Percentiles rank a stretch among this genome's conserved stretches.
phyloP scores from a whole-genome alignment of 2,888 invertebrate genomes.

The Platypus cylindrus region DNA sequence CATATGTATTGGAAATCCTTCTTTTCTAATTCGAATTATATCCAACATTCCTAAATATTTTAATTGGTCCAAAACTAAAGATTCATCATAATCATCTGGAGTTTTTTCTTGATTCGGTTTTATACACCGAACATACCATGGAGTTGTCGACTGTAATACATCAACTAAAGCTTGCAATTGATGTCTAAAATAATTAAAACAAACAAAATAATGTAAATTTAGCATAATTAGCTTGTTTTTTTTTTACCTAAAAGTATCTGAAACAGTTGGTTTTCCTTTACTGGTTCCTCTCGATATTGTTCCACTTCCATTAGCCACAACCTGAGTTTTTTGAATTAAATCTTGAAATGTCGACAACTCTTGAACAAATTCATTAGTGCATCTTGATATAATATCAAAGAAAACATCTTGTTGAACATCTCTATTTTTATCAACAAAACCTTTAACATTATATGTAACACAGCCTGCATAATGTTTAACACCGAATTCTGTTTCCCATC shows the following conservation, averaged over 20 bases:
- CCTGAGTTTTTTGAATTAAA: slow-evolving; percentile 19
- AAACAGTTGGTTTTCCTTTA: slow-evolving; percentile 80
- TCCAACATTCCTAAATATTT: slow-evolving; percentile 88
- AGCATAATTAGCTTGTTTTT: no score
- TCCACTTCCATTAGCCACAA: slow-evolving; percentile 35
- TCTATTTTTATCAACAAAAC: slow-evolving; percentile 85
- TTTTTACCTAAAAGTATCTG: slow-evolving; percentile 62
- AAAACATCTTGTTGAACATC: slow-evolving; percentile 89
- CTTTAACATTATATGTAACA: slow-evolving; percentile 69
- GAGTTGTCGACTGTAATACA: slow-evolving; percentile 77
- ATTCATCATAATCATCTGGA: slow-evolving; percentile 65
- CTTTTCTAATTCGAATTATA: slow-evolving; percentile 79
- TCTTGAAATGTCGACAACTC: slow-evolving; percentile 59
- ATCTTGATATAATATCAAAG: slow-evolving; percentile 77
- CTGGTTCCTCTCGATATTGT: slow-evolving; percentile 72
- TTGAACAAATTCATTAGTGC: slow-evolving; percentile 70
- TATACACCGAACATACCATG: slow-evolving; percentile 88
- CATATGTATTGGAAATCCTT: slow-evolving; percentile 81
- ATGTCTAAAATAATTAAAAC: slow-evolving; percentile 30
- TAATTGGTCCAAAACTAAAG: slow-evolving; percentile 73
- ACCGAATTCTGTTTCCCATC: slow-evolving; percentile 85
- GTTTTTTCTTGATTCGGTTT: slow-evolving; percentile 81
- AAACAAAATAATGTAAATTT: no score
- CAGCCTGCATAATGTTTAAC: slow-evolving; percentile 81
- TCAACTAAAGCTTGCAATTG: slow-evolving; percentile 82